These are phyloP conservation scores for Channallabes apus DNA, from an alignment of 2,797 vertebrate genomes.

Conservation along the genomic window DNA sequence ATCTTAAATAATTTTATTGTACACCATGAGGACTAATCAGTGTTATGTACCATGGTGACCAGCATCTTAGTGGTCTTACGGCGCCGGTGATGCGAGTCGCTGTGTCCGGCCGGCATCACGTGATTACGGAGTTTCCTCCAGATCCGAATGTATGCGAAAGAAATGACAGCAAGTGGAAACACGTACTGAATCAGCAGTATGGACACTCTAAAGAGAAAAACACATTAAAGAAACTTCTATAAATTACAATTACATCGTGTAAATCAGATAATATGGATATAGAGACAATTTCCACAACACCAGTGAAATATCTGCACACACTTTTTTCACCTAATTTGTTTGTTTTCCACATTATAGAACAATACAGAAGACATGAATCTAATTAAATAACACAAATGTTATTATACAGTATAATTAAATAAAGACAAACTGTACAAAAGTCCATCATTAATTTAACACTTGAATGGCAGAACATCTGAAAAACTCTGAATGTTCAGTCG, in stretches of 20 bases:
- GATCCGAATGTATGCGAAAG: slow-evolving; percentile 88
- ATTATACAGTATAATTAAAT: no score
- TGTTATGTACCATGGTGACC: slow-evolving; percentile 69
- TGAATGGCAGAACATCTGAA: no score
- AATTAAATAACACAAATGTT: no score
- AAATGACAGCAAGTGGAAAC: slow-evolving; percentile 86
- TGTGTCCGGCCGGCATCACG: slow-evolving; percentile 79
- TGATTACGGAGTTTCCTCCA: slow-evolving; percentile 92
- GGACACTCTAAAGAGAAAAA: slow-evolving; percentile 72
- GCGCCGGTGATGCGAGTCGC: slow-evolving; percentile 71
- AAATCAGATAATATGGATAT: neutral
- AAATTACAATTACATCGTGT: neutral
- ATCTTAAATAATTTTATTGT: neutral
- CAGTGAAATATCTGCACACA: no score
- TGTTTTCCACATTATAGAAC: no score
- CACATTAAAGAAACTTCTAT: neutral
- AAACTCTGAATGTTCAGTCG: no score
- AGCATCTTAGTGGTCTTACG: slow-evolving; percentile 94
- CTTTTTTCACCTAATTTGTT: no score
- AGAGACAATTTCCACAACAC: neutral
- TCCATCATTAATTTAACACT: no score
- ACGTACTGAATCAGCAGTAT: slow-evolving; percentile 89
- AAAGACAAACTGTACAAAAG: no score
- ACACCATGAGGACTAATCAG: neutral
- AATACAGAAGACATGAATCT: no score